A percentile compares a stretch with the other conserved stretches of the same genome.
Evolutionary conservation across 1,140 invertebrate species (phyloP).

Genomic region (Aphidius ervi): DNA sequence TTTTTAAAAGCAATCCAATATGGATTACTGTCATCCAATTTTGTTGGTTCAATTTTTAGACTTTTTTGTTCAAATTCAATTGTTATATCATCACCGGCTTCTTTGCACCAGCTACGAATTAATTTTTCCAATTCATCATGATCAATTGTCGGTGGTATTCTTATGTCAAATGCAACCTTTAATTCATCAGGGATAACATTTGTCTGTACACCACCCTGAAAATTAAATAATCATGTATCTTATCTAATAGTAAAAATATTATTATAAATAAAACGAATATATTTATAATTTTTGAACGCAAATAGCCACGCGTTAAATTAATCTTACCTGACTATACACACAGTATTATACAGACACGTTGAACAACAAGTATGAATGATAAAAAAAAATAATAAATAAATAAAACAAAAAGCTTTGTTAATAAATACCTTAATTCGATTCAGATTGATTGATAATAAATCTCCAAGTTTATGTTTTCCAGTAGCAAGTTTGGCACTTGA

Average conservation of each 20-base stretch:
- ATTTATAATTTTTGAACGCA: not conserved
- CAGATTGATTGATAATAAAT: conserved; percentile 86
- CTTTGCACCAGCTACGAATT: conserved; percentile 73
- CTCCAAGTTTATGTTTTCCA: conserved; percentile 66
- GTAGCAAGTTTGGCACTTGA: conserved; percentile 67
- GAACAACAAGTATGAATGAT: not conserved
- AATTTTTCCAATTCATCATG: conserved; percentile 68
- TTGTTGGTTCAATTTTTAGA: conserved; percentile 61
- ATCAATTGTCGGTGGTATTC: conserved; percentile 70
- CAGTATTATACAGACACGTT: too few species aligned
- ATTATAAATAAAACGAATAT: too few species aligned
- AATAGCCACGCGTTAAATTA: not conserved
- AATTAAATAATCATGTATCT: conserved; percentile 11
- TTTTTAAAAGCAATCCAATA: conserved; percentile 80
- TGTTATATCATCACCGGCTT: conserved; percentile 75
- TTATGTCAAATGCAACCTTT: conserved; percentile 73
- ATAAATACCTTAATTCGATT: conserved; percentile 66
- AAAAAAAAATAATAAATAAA: not conserved
- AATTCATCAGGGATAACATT: conserved; percentile 87
- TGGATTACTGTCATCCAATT: conserved; percentile 65
- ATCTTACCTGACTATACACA: too few species aligned
- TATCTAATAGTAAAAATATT: too few species aligned
- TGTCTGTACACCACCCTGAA: conserved; percentile 82
- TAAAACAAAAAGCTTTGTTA: conserved; percentile 28
- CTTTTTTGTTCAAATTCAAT: conserved; percentile 73